A percentile compares a stretch with the other conserved stretches of the same genome.
These are phyloP conservation scores for Phlogophora meticulosa DNA, from an alignment of 2,888 invertebrate genomes.

Conservation along the genomic window DNA sequence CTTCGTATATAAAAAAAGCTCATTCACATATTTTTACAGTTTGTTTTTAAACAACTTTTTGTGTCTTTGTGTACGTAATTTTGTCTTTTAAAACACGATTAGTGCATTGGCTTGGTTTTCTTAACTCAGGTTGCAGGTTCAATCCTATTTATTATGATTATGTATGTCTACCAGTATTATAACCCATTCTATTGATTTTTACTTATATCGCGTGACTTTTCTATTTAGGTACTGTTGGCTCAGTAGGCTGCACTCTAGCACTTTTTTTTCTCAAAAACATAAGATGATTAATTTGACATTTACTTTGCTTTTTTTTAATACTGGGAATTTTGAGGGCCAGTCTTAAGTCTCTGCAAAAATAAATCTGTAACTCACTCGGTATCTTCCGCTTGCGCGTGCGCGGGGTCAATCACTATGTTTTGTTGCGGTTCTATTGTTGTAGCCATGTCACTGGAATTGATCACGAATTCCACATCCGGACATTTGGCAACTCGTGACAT, in stretches of 20 bases:
- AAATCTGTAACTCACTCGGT: slow-evolving; percentile 65
- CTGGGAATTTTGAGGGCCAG: slow-evolving; percentile 16
- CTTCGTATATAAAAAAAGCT: not conserved
- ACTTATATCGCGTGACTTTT: too few species aligned
- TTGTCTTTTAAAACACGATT: not conserved
- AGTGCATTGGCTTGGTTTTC: not conserved
- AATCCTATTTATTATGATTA: not conserved
- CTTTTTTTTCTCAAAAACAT: not conserved
- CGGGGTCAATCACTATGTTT: slow-evolving; percentile 63
- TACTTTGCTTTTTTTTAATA: not conserved
- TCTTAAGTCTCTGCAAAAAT: slow-evolving; percentile 24
- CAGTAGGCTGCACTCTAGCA: not conserved
- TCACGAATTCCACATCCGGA: slow-evolving; percentile 61
- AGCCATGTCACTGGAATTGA: slow-evolving; percentile 40
- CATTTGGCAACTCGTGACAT: slow-evolving; percentile 67
- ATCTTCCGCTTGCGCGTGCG: slow-evolving; percentile 58
- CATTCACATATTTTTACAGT: slow-evolving; percentile 2
- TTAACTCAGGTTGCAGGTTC: not conserved
- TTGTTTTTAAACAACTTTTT: not conserved
- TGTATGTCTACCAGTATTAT: not conserved
- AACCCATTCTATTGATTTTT: not conserved
- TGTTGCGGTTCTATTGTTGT: slow-evolving; percentile 60
- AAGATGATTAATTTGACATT: slow-evolving; percentile 3
- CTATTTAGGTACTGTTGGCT: too few species aligned
- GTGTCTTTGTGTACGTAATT: not conserved